A percentile compares a stretch with the other conserved stretches of the same genome.
These are phyloP conservation scores for Beris chalybata DNA, from an alignment of 2,888 invertebrate genomes.

Conservation along the genomic window DNA sequence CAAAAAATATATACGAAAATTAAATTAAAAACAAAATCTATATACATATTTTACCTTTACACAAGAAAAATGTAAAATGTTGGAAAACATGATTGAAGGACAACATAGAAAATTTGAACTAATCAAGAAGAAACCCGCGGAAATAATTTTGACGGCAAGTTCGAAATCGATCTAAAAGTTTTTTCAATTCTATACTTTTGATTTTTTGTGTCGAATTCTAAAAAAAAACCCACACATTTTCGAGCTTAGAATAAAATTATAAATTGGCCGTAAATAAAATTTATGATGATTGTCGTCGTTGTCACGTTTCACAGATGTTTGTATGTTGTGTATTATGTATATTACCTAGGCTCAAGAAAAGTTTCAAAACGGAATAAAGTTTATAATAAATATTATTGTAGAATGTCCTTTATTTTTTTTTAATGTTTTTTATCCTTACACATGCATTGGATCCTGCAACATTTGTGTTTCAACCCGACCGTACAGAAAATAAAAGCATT, in stretches of 20 bases:
- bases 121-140: background rate
- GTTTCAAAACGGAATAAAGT: background rate
- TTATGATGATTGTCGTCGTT: too few relatives aligned
- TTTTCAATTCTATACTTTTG: background rate
- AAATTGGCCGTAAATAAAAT: background rate
- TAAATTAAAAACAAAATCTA: slow-evolving; percentile 33
- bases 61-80: slow-evolving; percentile 18
- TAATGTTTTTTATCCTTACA: too few relatives aligned
- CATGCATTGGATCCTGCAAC: too few relatives aligned
- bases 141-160: background rate
- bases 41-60: slow-evolving; percentile 37
- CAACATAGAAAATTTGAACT: background rate
- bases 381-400: background rate
- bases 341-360: background rate
- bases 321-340: background rate
- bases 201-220: background rate
- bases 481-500: too few relatives aligned
- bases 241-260: background rate
- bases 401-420: too few relatives aligned
- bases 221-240: background rate
- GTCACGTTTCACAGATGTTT: background rate
- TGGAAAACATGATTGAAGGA: background rate
- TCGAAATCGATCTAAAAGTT: background rate
- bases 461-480: too few relatives aligned
- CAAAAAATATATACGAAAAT: slow-evolving; percentile 38